Percentiles rank a stretch among this genome's conserved stretches.
Conservation (phyloP, 2,797 vertebrate genomes). For the Tinamus major region DNA sequence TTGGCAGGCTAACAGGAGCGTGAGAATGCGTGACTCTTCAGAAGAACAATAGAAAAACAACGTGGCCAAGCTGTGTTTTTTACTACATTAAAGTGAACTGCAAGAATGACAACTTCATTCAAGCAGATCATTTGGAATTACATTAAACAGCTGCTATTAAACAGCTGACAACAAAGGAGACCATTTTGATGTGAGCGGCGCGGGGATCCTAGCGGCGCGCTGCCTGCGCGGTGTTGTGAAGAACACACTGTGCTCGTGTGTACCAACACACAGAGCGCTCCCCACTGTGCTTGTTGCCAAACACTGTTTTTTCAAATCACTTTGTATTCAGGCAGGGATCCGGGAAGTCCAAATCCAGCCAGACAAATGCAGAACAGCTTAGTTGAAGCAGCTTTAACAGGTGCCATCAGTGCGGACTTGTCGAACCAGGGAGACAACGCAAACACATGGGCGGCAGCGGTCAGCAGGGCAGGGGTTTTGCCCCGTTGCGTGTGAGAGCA, state of each 20-base stretch:
- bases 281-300: conserved; percentile 82
- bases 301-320: conserved; percentile 79
- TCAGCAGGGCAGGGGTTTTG: conserved; percentile 62
- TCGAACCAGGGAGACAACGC: conserved; percentile 72
- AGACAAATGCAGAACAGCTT: conserved; percentile 82
- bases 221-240: conserved; percentile 68
- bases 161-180: conserved; percentile 80
- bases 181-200: conserved; percentile 74
- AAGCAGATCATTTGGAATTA: conserved; percentile 81
- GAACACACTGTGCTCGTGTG: conserved; percentile 76
- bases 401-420: conserved; percentile 75
- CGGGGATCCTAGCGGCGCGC: conserved; percentile 66
- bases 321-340: conserved; percentile 79
- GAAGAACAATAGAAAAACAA: conserved; percentile 40
- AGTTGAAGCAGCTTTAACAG: conserved; percentile 83
- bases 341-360: conserved; percentile 81
- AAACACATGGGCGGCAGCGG: conserved; percentile 62
- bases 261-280: conserved; percentile 77
- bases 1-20: background rate
- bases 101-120: conserved; percentile 82
- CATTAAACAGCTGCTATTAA: conserved; percentile 82
- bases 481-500: conserved; percentile 33
- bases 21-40: conserved; percentile 27
- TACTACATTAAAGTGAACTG: conserved; percentile 76
- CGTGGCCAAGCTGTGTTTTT: conserved; percentile 30